Percentiles rank a stretch among this genome's conserved stretches.
These are phyloP conservation scores for Lomographa bimaculata DNA, from an alignment of 2,888 invertebrate species.

Conservation along the genomic window DNA sequence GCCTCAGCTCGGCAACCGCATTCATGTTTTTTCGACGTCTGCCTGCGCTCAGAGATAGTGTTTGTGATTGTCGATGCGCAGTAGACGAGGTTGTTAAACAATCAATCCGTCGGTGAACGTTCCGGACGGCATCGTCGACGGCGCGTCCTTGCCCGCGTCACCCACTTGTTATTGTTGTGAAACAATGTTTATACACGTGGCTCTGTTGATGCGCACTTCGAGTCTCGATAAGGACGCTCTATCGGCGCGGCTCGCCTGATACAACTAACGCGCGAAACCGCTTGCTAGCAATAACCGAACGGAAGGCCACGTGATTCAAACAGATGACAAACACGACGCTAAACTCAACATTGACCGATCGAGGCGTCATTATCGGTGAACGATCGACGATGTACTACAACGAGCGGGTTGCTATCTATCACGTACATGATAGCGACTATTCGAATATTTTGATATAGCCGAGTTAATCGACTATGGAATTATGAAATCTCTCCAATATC, in stretches of 20 bases:
- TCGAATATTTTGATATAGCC: slow-evolving; percentile 15
- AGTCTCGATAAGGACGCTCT: slow-evolving; percentile 67
- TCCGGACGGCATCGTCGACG: slow-evolving; percentile 47
- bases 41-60: slow-evolving; percentile 39
- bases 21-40: slow-evolving; percentile 47
- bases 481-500: neutral
- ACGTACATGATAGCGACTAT: slow-evolving; percentile 18
- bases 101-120: slow-evolving; percentile 48
- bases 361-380: slow-evolving; percentile 53
- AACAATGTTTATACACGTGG: slow-evolving; percentile 82
- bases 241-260: slow-evolving; percentile 66
- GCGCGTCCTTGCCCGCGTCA: slow-evolving; percentile 68
- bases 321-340: slow-evolving; percentile 72
- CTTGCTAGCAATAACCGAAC: slow-evolving; percentile 66
- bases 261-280: slow-evolving; percentile 74
- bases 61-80: slow-evolving; percentile 42
- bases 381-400: slow-evolving; percentile 43
- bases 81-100: slow-evolving; percentile 44
- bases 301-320: slow-evolving; percentile 77
- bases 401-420: slow-evolving; percentile 26
- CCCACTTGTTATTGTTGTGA: slow-evolving; percentile 78
- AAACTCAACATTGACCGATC: slow-evolving; percentile 59
- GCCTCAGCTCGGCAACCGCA: slow-evolving; percentile 38
- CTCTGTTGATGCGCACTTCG: slow-evolving; percentile 64
- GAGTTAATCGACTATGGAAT: slow-evolving; percentile 8